phyloP scores from a whole-genome alignment of 1,140 invertebrate species.

The Cotesia typhae region DNA sequence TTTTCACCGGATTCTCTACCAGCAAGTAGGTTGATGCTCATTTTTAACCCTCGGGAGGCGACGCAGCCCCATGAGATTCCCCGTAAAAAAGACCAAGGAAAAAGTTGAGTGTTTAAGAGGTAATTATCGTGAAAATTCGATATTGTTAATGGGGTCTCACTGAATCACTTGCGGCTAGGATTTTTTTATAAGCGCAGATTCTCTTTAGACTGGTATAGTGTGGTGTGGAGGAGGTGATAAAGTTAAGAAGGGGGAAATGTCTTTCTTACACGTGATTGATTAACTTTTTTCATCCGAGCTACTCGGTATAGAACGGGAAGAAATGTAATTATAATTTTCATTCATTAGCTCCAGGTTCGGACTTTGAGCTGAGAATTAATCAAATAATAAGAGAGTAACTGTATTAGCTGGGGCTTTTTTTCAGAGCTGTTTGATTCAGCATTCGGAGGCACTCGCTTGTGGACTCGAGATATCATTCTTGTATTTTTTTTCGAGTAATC shows the following conservation, averaged over 20 bases:
- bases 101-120: slow-evolving; percentile 36
- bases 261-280: slow-evolving; percentile 60
- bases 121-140: slow-evolving; percentile 24
- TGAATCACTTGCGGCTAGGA: background rate
- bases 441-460: slow-evolving; percentile 62
- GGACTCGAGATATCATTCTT: slow-evolving; percentile 65
- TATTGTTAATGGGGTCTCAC: slow-evolving; percentile 22
- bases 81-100: slow-evolving; percentile 6
- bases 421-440: slow-evolving; percentile 54
- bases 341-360: slow-evolving; percentile 53
- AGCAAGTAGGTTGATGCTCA: slow-evolving; percentile 13
- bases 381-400: slow-evolving; percentile 9
- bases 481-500: slow-evolving; percentile 49
- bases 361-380: slow-evolving; percentile 1
- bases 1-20: slow-evolving; percentile 30
- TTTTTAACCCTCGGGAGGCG: slow-evolving; percentile 3
- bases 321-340: slow-evolving; percentile 68
- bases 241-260: slow-evolving; percentile 26
- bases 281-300: slow-evolving; percentile 60
- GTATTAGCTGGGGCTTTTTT: background rate
- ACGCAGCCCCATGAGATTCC: background rate
- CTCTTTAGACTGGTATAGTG: background rate
- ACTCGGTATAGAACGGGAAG: slow-evolving; percentile 38
- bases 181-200: slow-evolving; percentile 15
- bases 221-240: too few species aligned